Conservation (phyloP, 1,140 invertebrate genomes). For the Colletes latitarsis region DNA sequence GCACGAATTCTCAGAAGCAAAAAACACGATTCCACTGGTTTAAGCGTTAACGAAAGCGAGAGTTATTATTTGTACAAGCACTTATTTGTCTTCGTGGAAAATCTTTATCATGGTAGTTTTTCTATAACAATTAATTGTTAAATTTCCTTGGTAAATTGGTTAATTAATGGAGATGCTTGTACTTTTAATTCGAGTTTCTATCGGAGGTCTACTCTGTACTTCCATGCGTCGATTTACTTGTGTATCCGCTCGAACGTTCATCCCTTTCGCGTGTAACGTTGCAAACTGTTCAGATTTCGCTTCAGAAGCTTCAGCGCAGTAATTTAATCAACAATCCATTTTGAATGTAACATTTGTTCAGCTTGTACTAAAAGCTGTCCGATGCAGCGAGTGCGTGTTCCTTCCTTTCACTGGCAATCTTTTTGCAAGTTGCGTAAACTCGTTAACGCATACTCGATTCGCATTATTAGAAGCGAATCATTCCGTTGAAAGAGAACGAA, state of each 20-base stretch:
- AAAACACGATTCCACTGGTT: too few relatives aligned
- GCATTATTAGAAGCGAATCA: background rate
- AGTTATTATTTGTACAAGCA: too few relatives aligned
- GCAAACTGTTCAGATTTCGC: background rate
- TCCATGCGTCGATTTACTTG: background rate
- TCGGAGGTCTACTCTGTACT: background rate
- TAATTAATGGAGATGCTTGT: too few relatives aligned
- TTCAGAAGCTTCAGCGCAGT: background rate
- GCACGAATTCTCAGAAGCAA: background rate
- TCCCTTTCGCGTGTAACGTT: background rate
- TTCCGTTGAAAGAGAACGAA: background rate
- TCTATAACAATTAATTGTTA: too few relatives aligned
- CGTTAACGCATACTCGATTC: conserved; percentile 14
- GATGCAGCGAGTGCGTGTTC: background rate
- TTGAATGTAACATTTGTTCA: conserved; percentile 6
- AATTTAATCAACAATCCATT: conserved; percentile 24
- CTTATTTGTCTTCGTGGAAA: too few relatives aligned
- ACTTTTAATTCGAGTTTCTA: too few relatives aligned
- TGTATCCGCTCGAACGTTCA: background rate
- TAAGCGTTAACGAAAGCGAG: too few relatives aligned
- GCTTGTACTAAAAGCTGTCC: background rate
- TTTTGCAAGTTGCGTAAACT: conserved; percentile 1
- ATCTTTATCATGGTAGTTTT: too few relatives aligned
- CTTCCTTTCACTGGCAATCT: background rate
- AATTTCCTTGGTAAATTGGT: too few relatives aligned